phyloP scores from a whole-genome alignment of 1,140 invertebrate genomes.

The Papilio dardanus region DNA sequence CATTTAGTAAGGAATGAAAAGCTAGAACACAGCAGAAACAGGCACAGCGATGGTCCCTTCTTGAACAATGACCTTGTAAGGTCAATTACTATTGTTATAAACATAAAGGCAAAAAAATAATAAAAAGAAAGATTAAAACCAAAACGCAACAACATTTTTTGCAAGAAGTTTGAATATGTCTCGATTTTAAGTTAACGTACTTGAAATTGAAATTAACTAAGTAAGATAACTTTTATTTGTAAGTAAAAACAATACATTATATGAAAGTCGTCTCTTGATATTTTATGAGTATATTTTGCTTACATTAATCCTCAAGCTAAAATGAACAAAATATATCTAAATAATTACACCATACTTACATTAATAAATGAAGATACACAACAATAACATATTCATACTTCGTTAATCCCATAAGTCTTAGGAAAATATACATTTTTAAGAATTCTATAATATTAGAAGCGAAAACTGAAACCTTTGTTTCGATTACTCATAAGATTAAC shows the following conservation, averaged over 20 bases:
- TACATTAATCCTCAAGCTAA: constrained; percentile 4
- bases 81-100: too few species aligned
- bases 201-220: too few species aligned
- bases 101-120: too few species aligned
- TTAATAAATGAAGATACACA: constrained; percentile 16
- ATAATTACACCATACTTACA: constrained; percentile 7
- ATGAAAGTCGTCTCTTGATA: too few species aligned
- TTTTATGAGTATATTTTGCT: not conserved
- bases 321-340: constrained; percentile 19
- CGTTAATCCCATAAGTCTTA: constrained; percentile 59
- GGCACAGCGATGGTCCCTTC: constrained; percentile 9
- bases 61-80: too few species aligned
- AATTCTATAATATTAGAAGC: constrained; percentile 50
- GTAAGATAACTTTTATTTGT: not conserved
- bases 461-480: constrained; percentile 49
- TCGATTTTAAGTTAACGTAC: too few species aligned
- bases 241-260: not conserved
- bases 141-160: too few species aligned
- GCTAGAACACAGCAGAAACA: constrained; percentile 1
- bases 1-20: not conserved
- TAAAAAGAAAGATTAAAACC: too few species aligned
- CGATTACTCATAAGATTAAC: constrained; percentile 61
- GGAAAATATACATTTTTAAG: constrained; percentile 41
- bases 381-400: constrained; percentile 34
- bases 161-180: not conserved